phyloP scores from a whole-genome alignment of 2,113 vertebrate species.

The Engraulis encrasicolus region DNA sequence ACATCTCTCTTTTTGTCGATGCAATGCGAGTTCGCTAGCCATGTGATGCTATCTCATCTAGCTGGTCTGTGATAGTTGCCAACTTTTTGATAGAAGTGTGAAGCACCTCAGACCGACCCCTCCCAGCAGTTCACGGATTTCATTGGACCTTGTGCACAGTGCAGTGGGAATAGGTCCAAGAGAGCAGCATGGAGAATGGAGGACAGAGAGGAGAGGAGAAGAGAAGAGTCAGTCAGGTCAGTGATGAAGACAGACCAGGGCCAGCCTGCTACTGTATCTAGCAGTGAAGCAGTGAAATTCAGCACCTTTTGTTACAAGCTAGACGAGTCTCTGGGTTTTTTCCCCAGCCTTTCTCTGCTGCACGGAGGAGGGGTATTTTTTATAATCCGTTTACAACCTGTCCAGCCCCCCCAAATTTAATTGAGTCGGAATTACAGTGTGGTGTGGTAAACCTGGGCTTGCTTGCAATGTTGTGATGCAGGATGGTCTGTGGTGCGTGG shows the following conservation, averaged over 20 bases:
- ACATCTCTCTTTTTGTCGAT: too few relatives aligned
- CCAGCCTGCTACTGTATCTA: slow-evolving; percentile 57
- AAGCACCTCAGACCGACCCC: too few relatives aligned
- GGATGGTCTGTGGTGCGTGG: slow-evolving; percentile 31
- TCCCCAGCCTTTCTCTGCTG: slow-evolving; percentile 60
- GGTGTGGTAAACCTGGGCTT: slow-evolving; percentile 54
- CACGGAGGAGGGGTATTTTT: slow-evolving; percentile 16
- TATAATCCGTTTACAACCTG: slow-evolving; percentile 65
- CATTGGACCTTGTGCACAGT: background rate
- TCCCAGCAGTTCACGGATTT: too few relatives aligned
- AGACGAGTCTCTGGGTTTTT: slow-evolving; percentile 71
- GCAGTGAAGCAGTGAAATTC: slow-evolving; percentile 52
- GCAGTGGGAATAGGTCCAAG: background rate
- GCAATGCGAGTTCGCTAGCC: too few relatives aligned
- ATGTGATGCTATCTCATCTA: too few relatives aligned
- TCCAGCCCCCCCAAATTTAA: slow-evolving; percentile 63
- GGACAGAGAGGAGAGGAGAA: slow-evolving; percentile 17
- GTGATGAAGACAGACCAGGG: slow-evolving; percentile 61
- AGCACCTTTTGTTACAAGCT: too few relatives aligned
- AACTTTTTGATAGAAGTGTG: too few relatives aligned
- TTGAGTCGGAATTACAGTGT: slow-evolving; percentile 62
- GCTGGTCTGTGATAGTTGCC: too few relatives aligned
- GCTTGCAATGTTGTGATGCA: slow-evolving; percentile 17
- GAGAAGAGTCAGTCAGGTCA: slow-evolving; percentile 36
- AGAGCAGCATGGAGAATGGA: background rate